A percentile compares a stretch with the other conserved stretches of the same genome.
Conservation (phyloP, 2,797 vertebrate species). For the Cynopterus sphinx region DNA sequence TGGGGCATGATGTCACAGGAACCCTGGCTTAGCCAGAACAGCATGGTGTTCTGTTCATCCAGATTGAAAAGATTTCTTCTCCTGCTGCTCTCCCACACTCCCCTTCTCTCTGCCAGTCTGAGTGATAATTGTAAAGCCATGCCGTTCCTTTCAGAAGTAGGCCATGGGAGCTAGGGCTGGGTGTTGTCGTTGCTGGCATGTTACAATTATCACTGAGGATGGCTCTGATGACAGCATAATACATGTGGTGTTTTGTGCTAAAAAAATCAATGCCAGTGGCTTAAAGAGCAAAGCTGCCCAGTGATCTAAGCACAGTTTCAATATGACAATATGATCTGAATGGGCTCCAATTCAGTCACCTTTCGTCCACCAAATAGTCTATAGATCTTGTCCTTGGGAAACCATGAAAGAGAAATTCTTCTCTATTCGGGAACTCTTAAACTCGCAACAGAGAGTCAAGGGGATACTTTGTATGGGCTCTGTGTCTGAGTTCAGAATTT, state of each 20-base stretch:
- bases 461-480: background rate
- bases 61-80: conserved; percentile 67
- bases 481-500: background rate
- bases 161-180: conserved; percentile 22
- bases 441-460: background rate
- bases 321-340: background rate
- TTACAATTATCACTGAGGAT: conserved; percentile 71
- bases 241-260: conserved; percentile 65
- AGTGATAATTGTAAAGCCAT: conserved; percentile 63
- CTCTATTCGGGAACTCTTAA: background rate
- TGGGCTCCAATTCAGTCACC: background rate
- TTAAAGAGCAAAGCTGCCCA: conserved; percentile 27
- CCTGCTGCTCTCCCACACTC: conserved; percentile 63
- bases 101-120: conserved; percentile 49
- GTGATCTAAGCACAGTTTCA: conserved; percentile 29
- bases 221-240: conserved; percentile 69
- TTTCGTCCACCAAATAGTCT: background rate
- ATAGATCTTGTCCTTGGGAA: background rate
- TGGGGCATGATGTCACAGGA: conserved; percentile 73
- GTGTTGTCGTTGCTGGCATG: conserved; percentile 57
- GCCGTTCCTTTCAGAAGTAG: conserved; percentile 70
- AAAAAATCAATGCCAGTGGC: conserved; percentile 45
- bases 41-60: conserved; percentile 67
- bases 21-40: conserved; percentile 57
- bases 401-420: background rate